Conservation (phyloP, 2,888 invertebrate species). For the Harpalus rufipes region DNA sequence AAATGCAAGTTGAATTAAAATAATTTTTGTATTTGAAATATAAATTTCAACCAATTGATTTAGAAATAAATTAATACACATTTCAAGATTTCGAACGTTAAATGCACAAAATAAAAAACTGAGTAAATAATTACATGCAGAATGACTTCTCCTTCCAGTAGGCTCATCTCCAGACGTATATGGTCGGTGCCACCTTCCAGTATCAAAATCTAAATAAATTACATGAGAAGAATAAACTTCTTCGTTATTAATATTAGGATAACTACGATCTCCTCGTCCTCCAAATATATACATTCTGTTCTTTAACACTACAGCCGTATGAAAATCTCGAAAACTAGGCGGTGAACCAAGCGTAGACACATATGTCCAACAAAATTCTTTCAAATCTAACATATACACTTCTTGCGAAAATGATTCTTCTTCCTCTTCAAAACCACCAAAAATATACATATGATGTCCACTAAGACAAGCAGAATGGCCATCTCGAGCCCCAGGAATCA, state of each 20-base stretch:
- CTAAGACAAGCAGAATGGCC: conserved; percentile 94
- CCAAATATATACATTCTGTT: conserved; percentile 94
- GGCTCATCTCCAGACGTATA: conserved; percentile 84
- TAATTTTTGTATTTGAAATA: no score
- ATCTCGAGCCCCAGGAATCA: conserved; percentile 80
- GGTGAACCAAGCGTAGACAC: conserved; percentile 82
- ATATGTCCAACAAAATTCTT: conserved; percentile 85
- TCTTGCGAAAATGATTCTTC: conserved; percentile 89
- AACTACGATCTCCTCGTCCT: conserved; percentile 88
- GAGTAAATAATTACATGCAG: conserved; percentile 85
- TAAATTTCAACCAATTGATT: no score
- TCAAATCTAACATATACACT: conserved; percentile 86
- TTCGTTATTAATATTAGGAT: conserved; percentile 82
- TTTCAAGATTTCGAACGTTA: not conserved
- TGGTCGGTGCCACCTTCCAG: conserved; percentile 84
- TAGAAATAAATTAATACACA: no score
- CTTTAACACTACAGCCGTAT: conserved; percentile 89
- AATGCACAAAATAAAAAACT: not conserved
- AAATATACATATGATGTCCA: conserved; percentile 89
- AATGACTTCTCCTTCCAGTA: conserved; percentile 92
- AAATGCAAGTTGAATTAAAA: no score
- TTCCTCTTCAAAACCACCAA: conserved; percentile 94
- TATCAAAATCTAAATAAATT: conserved; percentile 86
- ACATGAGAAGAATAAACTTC: conserved; percentile 90
- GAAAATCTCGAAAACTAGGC: conserved; percentile 90